Conservation (phyloP, 2,113 vertebrate species). For the Paracanthobrama guichenoti region DNA sequence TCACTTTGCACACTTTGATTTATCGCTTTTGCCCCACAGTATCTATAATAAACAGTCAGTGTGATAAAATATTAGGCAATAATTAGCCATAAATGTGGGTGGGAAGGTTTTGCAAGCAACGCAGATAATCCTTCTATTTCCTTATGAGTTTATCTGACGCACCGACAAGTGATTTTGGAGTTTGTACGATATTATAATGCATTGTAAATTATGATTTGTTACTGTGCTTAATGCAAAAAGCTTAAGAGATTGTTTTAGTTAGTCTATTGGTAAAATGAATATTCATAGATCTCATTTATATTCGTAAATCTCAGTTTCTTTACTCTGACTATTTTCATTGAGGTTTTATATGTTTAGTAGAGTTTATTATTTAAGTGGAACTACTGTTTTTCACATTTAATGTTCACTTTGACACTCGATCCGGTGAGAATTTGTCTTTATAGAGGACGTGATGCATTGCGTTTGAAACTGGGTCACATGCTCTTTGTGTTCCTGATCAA, state of each 20-base stretch:
- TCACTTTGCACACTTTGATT: constrained; percentile 24
- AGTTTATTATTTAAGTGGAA: background rate
- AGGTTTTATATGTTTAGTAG: background rate
- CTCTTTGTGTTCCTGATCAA: constrained; percentile 9
- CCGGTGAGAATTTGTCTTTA: background rate
- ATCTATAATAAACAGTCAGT: background rate
- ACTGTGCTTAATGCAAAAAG: background rate
- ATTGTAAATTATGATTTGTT: constrained; percentile 14
- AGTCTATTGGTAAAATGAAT: background rate
- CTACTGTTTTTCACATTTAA: constrained; percentile 6
- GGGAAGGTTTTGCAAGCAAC: background rate
- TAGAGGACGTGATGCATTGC: background rate
- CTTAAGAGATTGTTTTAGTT: background rate
- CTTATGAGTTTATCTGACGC: constrained; percentile 20
- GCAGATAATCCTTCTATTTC: constrained; percentile 24
- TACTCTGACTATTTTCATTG: background rate
- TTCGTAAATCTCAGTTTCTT: background rate
- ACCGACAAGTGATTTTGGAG: constrained; percentile 9
- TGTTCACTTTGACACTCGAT: background rate
- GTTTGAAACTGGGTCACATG: background rate
- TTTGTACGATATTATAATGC: constrained; percentile 11
- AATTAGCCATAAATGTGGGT: constrained; percentile 28
- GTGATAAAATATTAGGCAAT: background rate
- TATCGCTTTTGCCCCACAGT: background rate
- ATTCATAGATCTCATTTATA: background rate